A percentile compares a stretch with the other conserved stretches of the same genome.
These are phyloP conservation scores for Burhinus oedicnemus DNA, from an alignment of 2,113 vertebrate species.

Conservation along the genomic window DNA sequence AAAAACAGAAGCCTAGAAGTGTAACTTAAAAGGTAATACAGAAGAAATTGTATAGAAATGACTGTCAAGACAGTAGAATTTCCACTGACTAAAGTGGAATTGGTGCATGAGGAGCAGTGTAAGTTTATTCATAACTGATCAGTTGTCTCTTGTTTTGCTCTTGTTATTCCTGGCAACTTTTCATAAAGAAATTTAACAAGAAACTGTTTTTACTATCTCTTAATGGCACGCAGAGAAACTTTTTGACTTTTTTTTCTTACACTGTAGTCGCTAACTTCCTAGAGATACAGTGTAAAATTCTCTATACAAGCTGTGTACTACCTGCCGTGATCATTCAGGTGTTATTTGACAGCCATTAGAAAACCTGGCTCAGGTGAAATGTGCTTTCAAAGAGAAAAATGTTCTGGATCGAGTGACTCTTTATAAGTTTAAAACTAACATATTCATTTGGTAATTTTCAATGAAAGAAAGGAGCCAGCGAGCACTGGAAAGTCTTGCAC, in stretches of 20 bases:
- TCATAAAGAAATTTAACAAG: no score
- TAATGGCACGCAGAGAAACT: not conserved
- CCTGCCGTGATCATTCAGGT: not conserved
- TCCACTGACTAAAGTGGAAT: not conserved
- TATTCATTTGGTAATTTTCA: not conserved
- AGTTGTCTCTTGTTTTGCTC: not conserved
- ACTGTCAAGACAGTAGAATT: not conserved
- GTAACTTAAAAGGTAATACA: not conserved
- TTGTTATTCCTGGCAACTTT: not conserved
- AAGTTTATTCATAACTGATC: not conserved
- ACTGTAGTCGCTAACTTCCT: not conserved
- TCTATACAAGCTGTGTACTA: not conserved
- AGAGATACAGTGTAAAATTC: not conserved
- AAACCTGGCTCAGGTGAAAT: not conserved
- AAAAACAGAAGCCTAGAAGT: not conserved
- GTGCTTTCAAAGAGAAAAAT: not conserved
- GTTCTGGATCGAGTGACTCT: not conserved
- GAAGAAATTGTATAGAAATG: not conserved
- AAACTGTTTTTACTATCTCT: not conserved
- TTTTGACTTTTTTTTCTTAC: not conserved
- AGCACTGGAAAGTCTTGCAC: not conserved
- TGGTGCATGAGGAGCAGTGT: not conserved
- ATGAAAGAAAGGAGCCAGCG: not conserved
- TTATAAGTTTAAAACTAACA: not conserved
- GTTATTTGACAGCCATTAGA: not conserved